Evolutionary conservation across 35 echinoderm and acorn worm genomes (phyloP), one percentile per base, ranked within the genome.

Genomic region (Amphiura filiformis): DNA sequence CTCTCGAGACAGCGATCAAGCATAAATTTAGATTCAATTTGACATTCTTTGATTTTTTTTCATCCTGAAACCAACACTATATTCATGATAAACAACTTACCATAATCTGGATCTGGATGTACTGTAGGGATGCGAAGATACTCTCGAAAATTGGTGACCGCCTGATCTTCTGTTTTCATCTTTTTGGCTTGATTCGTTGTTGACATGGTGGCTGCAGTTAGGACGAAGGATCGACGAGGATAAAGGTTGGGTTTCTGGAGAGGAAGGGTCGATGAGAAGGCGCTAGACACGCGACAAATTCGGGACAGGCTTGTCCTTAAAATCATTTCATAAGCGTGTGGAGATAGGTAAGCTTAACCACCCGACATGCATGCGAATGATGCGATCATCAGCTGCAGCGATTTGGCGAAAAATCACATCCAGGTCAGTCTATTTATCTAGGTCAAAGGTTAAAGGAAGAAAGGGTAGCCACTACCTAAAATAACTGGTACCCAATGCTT

Each of bases 121-220:
- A 94, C 87, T 18, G 92, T 94, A 39, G 78, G 89, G 38, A 94
- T 89, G 9, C 87, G 81, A 32, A 94, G 82, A 28, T 90, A 89
- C 65, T 85, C 76, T 41, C 92, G 89, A 41, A 94, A 94, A 79
- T 89, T 94, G 1, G 87, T 90, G 1, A 94, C 92, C 18, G 92
- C 87, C 34, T 78, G 49, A 30, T 94, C 92, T 38, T 94, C 92
- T 61, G 82, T 84, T 61, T 84, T 84, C 31, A 61, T 61, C 56
- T 84, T 84, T 36, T 84, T 84, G 26, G 47, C 82, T 64, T 75
- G 34, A 22, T 36, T 28, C 14, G 7, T 81, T 1, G 61, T 52
- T 22, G 82, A 36, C n/a, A 15, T 26, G 34, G 56, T 52, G 34
- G 82, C 12, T 18, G 49, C 32, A 34, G 82, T 70, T 70, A 26